Base-by-base conservation (phyloP, 2,113 vertebrate species). In the Chunga burmeisteri region DNA sequence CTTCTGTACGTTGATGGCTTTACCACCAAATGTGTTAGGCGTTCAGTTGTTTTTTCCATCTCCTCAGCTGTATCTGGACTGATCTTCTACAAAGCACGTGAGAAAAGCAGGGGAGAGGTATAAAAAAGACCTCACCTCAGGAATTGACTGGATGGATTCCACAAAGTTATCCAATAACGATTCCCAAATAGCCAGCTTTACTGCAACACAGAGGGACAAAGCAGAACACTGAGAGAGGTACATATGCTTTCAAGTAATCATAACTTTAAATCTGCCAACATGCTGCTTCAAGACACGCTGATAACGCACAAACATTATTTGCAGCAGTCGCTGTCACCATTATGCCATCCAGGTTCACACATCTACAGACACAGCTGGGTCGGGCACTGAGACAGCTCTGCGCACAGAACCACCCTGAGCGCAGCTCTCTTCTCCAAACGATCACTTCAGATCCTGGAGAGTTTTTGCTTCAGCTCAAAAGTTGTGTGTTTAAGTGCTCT, bases 131-230 rank as follows among this genome's bases (percentile, higher is more conserved):
- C 91, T 98, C 98, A 99, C 99, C 99, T 99, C 99, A 94, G 99
- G 99, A 97, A 99, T 99, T 40, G 99, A 99, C 81, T 99, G 99
- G 97, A 99, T 99, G 44, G 99, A 99, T 74, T 99, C 99, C 74
- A 99, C 98, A 97, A 99, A 99, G 90, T 98, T 98, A 97, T 99
- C 99, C 96, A 99, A 86, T n/a, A 98, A 97, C 8, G 99, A 98
- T 95, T 99, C 99, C 99, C 99, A 99, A 97, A 99, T 99, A 34
- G 99, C 99, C 97, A 99, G 97, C 96, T 99, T 99, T 82, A 99
- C 99, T 99, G 97, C 62, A 97, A 97, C 65, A 97, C 32, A 94
- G 61, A 97, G 42, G 66, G 32, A 96, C 58, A 91, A 65, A 88
- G 66, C n/a, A 82, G 38, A 83, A 87, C 17, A 47, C 82, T 68